Evolutionary conservation across 2,113 vertebrate genomes (phyloP), one percentile per base, ranked within the genome.

Genomic region (Nannobrachium achirus): DNA sequence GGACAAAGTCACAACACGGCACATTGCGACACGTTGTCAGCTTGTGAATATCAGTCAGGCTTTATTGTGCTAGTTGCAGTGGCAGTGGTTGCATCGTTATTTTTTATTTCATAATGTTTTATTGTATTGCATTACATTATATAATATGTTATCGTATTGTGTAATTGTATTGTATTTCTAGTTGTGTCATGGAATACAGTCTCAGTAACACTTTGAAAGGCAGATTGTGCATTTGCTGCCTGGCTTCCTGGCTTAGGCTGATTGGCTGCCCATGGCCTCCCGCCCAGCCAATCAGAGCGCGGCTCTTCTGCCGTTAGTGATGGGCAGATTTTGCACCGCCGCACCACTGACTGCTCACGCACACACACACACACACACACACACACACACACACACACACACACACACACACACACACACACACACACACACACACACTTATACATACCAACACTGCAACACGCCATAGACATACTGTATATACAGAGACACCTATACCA

Each of bases 271-370:
- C 10, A 10, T 8, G 10, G 79, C 65, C 73, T 20, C 25, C 6
- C 15, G 60, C 50, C 52, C 86, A 91, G 87, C 89, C 91, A 91
- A 70, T 88, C 81, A 91, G 81, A 76, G 59, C 70, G 59, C 63
- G 64, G 78, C 76, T 83, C 72, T 70, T 76, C 79, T 79, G 84
- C 72, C 18, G 67, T 84, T 89, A 86, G 85, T 88, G 85, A 89
- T 76, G 71, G 88, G 89, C 88, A 91, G 90, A 91, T 88, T 87
- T 86, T 58, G 66, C 52, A 50, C 42, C 8, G 38, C 41, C 44
- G 61, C 20, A 68, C 40, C 0, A 14, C 59, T 39, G 13, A 65
- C 62, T 68, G 56, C 64, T 48, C 40, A 52, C 14, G 10, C 53
- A 3, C 9, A 33, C 4, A 13, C 20, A 44, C 11, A 25, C 4